A percentile compares a stretch with the other conserved stretches of the same genome.
Evolutionary conservation across 2,797 vertebrate genomes (phyloP).

Genomic region (Knipowitschia caucasica): DNA sequence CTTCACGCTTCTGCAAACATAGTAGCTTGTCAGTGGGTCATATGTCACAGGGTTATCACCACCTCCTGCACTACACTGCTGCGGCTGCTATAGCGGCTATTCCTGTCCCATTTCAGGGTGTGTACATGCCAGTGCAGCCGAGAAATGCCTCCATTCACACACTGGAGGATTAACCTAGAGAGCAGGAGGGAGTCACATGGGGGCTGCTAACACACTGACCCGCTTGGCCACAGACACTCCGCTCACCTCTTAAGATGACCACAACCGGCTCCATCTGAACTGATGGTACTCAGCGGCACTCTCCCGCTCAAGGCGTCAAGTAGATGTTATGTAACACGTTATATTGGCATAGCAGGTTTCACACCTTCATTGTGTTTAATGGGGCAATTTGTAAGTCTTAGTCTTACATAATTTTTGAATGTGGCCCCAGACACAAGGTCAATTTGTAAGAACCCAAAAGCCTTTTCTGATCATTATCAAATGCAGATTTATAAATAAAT

Average conservation of each 20-base stretch:
- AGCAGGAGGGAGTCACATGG: slow-evolving; percentile 53
- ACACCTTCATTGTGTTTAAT: not conserved
- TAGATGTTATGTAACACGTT: slow-evolving; percentile 1
- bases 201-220: slow-evolving; percentile 60
- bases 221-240: slow-evolving; percentile 55
- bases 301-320: not conserved
- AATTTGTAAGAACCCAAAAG: too few relatives aligned
- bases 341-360: not conserved
- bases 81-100: slow-evolving; percentile 61
- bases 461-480: too few relatives aligned
- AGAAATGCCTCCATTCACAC: slow-evolving; percentile 18
- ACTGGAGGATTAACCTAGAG: slow-evolving; percentile 52
- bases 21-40: slow-evolving; percentile 4
- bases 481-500: too few relatives aligned
- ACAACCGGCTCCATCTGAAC: slow-evolving; percentile 39
- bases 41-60: slow-evolving; percentile 24
- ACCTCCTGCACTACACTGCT: slow-evolving; percentile 16
- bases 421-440: too few relatives aligned
- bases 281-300: slow-evolving; percentile 11
- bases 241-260: slow-evolving; percentile 36
- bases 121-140: slow-evolving; percentile 20
- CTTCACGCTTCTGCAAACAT: not conserved
- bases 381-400: not conserved
- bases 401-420: too few relatives aligned
- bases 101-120: slow-evolving; percentile 33